A percentile compares a stretch with the other conserved stretches of the same genome.
Evolutionary conservation across 1,140 invertebrate species (phyloP).

Genomic region (Drosophila mauritiana): DNA sequence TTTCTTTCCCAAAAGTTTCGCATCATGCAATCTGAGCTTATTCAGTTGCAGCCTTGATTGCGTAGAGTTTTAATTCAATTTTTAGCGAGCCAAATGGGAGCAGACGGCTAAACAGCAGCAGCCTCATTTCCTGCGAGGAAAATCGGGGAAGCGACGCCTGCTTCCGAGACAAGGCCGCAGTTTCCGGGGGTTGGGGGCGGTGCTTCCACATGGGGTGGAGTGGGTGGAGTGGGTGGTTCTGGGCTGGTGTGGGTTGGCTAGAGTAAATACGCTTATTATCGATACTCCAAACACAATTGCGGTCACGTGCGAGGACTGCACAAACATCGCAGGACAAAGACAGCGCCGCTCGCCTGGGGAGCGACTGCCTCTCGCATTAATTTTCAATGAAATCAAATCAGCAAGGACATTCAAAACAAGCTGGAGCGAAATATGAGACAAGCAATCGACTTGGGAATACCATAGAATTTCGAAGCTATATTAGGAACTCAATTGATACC

Average conservation of each 20-base stretch:
- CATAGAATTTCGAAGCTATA: background rate
- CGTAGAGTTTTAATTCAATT: constrained; percentile 76
- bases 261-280: constrained; percentile 83
- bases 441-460: background rate
- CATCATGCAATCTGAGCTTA: constrained; percentile 48
- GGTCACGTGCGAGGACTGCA: constrained; percentile 73
- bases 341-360: constrained; percentile 10
- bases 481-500: background rate
- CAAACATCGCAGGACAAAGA: constrained; percentile 35
- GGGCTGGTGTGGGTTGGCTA: constrained; percentile 7
- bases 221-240: background rate
- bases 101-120: constrained; percentile 32
- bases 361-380: constrained; percentile 70
- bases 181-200: constrained; percentile 51
- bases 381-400: constrained; percentile 78
- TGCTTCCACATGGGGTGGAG: background rate
- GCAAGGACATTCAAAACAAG: constrained; percentile 62
- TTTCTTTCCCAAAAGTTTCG: constrained; percentile 21
- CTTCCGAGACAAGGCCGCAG: constrained; percentile 72
- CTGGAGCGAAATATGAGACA: background rate
- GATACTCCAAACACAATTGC: constrained; percentile 84
- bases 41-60: constrained; percentile 56
- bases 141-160: constrained; percentile 62
- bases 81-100: constrained; percentile 33
- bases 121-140: constrained; percentile 56